Evolutionary conservation across 2,113 vertebrate genomes (phyloP).

Genomic region (Dipodomys spectabilis): DNA sequence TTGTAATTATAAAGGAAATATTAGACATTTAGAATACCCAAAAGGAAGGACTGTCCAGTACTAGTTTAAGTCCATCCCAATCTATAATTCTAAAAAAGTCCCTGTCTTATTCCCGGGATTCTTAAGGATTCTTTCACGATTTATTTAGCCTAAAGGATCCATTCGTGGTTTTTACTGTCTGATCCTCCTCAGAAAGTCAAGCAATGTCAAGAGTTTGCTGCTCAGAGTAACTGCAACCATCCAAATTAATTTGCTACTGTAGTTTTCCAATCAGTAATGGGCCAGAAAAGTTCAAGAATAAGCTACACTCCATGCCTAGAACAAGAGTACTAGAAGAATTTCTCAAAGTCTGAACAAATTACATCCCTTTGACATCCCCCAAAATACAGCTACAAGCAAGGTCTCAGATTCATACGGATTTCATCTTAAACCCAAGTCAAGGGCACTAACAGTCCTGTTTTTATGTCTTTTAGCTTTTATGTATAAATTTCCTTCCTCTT

Average conservation of each 20-base stretch:
- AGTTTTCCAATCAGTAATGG: not conserved
- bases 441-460: not conserved
- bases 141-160: not conserved
- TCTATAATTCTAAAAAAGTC: not conserved
- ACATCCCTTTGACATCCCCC: not conserved
- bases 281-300: not conserved
- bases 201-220: not conserved
- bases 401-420: conserved; percentile 40
- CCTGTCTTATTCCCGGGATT: not conserved
- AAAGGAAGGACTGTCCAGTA: not conserved
- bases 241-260: not conserved
- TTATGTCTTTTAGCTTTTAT: not conserved
- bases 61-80: not conserved
- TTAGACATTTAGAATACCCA: not conserved
- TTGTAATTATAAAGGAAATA: not conserved
- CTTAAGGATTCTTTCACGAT: not conserved
- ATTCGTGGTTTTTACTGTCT: not conserved
- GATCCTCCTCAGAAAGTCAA: not conserved
- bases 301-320: not conserved
- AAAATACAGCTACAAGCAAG: conserved; percentile 22
- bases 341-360: not conserved
- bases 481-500: too few species aligned
- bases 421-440: conserved; percentile 18
- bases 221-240: not conserved
- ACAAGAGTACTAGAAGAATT: not conserved